Conservation (phyloP, 2,888 invertebrate species). For the Sesamia inferens region DNA sequence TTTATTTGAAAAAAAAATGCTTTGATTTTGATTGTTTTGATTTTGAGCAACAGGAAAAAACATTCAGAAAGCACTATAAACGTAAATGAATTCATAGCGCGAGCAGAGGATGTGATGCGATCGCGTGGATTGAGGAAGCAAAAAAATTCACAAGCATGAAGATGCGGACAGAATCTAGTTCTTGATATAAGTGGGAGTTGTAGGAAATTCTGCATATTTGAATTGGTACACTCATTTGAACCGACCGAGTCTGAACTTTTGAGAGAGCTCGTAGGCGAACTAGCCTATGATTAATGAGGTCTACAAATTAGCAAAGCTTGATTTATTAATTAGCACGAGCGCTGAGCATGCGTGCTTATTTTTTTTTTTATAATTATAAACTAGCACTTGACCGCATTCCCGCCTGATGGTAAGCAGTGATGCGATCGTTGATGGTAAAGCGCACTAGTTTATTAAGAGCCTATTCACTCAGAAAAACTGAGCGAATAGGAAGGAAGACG, state of each 20-base stretch:
- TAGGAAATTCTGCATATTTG: background rate
- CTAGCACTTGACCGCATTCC: too few species aligned
- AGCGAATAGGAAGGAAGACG: too few species aligned
- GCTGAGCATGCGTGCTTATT: background rate
- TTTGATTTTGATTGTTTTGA: too few species aligned
- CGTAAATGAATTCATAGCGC: background rate
- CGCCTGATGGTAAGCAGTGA: too few species aligned
- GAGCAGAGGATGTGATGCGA: background rate
- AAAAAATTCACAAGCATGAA: background rate
- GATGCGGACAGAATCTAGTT: background rate
- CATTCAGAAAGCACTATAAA: background rate
- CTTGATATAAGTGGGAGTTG: background rate
- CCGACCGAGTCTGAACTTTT: background rate
- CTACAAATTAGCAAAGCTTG: slow-evolving; percentile 35
- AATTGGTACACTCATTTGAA: background rate
- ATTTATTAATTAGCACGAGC: slow-evolving; percentile 16
- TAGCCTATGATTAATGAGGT: slow-evolving; percentile 7
- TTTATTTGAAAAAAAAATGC: too few species aligned
- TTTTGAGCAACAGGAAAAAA: too few species aligned
- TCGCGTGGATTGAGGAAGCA: background rate
- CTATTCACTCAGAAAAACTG: too few species aligned
- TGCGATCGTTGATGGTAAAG: too few species aligned
- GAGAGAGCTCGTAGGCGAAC: slow-evolving; percentile 11
- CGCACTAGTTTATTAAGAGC: too few species aligned
- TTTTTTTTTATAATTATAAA: too few species aligned